Evolutionary conservation across 2,888 invertebrate genomes (phyloP), one percentile per base, ranked within the genome.

Genomic region (Gortyna flavago): DNA sequence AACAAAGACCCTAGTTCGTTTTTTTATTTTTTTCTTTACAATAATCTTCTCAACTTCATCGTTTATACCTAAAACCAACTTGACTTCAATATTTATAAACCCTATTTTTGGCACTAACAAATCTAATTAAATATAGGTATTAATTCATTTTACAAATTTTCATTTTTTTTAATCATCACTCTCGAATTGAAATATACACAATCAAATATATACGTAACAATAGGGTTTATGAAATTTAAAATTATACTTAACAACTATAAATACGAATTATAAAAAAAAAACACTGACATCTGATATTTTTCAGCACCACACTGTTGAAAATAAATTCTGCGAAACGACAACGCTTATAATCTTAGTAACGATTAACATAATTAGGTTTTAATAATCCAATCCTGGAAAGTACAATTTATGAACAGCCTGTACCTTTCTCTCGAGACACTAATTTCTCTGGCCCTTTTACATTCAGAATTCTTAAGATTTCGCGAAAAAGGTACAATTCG

Each of bases 61-160:
- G 85, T 92, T 94, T 93, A 94, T 94, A 90, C 93, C 95, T 95
- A 95, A 93, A 93, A 95, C 92, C 92, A 96, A 95, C 95, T 95
- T 95, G 95, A 93, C 72, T 91, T 91, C 88, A 92, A 93, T 93
- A 93, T 94, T 95, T 93, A 95, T 95, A 95, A 95, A 94, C 92
- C 93, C 94, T 95, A 95, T 93, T 93, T 95, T 96, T 96, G 96
- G 96, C 96, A 96, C 96, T 95, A 96, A 96, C 91, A 95, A 94
- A 96, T 94, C 93, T 96, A 96, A 94, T 95, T 94, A 93, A 93
- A 92, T 91, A 90, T 93, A n/a, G n/a, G n/a, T n/a, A 93, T 90
- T 90, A 91, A 94, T 93, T 92, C 92, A 88, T 87, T 83, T 87
- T 85, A 88, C 77, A 86, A 92, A 91, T 91, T 91, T 91, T 91